A percentile compares a stretch with the other conserved stretches of the same genome.
Evolutionary conservation across 2,888 invertebrate species (phyloP).

Genomic region (Amiota minor): DNA sequence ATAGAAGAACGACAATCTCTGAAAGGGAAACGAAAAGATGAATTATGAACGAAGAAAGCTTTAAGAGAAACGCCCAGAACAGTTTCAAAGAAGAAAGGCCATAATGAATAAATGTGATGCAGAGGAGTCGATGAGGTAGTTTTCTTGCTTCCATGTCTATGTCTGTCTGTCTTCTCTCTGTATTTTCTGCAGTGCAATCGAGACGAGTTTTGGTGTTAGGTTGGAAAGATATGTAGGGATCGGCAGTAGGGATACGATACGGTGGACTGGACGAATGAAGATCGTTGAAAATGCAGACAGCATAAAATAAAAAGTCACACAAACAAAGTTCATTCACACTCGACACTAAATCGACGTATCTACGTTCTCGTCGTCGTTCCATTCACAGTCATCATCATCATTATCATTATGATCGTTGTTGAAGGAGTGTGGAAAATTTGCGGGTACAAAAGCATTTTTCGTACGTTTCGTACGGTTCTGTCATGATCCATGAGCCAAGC

Average conservation of each 20-base stretch:
- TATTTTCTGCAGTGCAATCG: too few relatives aligned
- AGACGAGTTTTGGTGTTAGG: too few relatives aligned
- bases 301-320: neutral
- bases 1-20: slow-evolving; percentile 3
- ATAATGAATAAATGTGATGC: neutral
- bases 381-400: too few relatives aligned
- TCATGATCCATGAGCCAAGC: neutral
- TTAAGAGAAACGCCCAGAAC: slow-evolving; percentile 15
- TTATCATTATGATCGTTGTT: neutral
- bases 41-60: neutral
- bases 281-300: too few relatives aligned
- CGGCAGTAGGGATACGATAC: too few relatives aligned
- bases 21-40: neutral
- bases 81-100: neutral
- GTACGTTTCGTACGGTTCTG: slow-evolving; percentile 4
- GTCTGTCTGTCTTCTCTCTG: neutral
- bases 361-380: neutral
- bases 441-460: slow-evolving; percentile 36
- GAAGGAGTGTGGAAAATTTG: slow-evolving; percentile 34
- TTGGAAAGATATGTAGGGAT: too few relatives aligned
- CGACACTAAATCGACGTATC: slow-evolving; percentile 48
- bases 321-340: slow-evolving; percentile 57
- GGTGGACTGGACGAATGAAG: too few relatives aligned
- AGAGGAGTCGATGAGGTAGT: neutral
- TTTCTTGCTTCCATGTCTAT: neutral